A percentile compares a stretch with the other conserved stretches of the same genome.
These are phyloP conservation scores for Mystacides longicornis DNA, from an alignment of 2,888 invertebrate species.

Conservation along the genomic window DNA sequence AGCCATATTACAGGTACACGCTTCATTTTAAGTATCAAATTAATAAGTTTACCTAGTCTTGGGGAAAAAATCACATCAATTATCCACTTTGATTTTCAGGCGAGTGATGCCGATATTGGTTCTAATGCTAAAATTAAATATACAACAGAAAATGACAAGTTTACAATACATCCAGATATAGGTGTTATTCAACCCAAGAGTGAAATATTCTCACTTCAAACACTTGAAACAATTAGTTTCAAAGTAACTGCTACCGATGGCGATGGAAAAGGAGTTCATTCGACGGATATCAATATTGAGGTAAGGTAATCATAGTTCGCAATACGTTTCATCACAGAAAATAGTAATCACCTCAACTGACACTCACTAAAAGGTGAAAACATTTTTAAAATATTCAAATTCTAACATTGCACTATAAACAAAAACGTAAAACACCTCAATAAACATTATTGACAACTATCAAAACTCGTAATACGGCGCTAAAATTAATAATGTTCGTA, in stretches of 20 bases:
- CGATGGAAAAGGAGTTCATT: constrained; percentile 36
- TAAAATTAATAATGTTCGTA: no score
- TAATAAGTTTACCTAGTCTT: not conserved
- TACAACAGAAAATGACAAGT: constrained; percentile 33
- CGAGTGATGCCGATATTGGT: constrained; percentile 51
- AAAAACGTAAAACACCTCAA: no score
- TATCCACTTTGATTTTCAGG: constrained; percentile 32
- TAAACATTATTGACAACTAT: no score
- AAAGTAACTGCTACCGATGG: constrained; percentile 40
- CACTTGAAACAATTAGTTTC: constrained; percentile 32
- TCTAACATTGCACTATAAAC: no score
- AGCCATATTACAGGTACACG: constrained; percentile 42
- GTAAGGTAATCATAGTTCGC: constrained; percentile 29
- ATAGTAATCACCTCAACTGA: no score
- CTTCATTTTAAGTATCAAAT: constrained; percentile 26
- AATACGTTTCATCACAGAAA: no score
- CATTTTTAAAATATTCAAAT: no score
- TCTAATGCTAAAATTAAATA: constrained; percentile 47
- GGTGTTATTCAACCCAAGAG: constrained; percentile 51
- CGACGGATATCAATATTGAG: constrained; percentile 35
- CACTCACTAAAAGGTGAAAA: no score
- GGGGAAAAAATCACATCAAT: not conserved
- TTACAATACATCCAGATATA: constrained; percentile 49
- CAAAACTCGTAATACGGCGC: no score
- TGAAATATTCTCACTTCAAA: constrained; percentile 33